phyloP scores from a whole-genome alignment of 2,113 vertebrate genomes.

The Sylvia atricapilla region DNA sequence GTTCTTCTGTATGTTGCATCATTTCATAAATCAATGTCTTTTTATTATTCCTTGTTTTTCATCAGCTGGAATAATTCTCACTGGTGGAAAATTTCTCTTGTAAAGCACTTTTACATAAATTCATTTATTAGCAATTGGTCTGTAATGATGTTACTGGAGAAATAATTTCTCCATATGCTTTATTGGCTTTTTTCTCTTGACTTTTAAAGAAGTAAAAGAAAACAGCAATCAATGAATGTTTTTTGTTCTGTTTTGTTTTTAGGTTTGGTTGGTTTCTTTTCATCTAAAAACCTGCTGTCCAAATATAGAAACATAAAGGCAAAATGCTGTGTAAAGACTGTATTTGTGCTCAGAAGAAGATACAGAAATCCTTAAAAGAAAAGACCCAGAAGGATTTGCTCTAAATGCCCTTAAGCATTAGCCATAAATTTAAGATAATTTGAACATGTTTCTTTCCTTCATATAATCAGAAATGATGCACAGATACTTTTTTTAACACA shows the following conservation, averaged over 20 bases:
- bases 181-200: not conserved
- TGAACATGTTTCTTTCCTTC: not conserved
- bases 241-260: not conserved
- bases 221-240: not conserved
- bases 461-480: not conserved
- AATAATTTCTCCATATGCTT: conserved; percentile 3
- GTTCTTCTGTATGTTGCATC: not conserved
- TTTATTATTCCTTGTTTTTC: conserved; percentile 34
- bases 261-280: not conserved
- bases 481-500: not conserved
- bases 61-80: conserved; percentile 14
- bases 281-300: not conserved
- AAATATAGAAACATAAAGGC: not conserved
- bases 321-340: not conserved
- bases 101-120: conserved; percentile 29
- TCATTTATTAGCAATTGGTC: not conserved
- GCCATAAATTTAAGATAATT: not conserved
- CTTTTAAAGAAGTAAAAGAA: not conserved
- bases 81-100: conserved; percentile 38
- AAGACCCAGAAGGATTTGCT: not conserved
- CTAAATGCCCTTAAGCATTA: not conserved
- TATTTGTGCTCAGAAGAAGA: not conserved
- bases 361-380: not conserved
- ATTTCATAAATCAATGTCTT: conserved; percentile 44
- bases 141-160: conserved; percentile 40